These are phyloP conservation scores for Oithona nana DNA, from an alignment of 2,888 invertebrate genomes.

Conservation along the genomic window DNA sequence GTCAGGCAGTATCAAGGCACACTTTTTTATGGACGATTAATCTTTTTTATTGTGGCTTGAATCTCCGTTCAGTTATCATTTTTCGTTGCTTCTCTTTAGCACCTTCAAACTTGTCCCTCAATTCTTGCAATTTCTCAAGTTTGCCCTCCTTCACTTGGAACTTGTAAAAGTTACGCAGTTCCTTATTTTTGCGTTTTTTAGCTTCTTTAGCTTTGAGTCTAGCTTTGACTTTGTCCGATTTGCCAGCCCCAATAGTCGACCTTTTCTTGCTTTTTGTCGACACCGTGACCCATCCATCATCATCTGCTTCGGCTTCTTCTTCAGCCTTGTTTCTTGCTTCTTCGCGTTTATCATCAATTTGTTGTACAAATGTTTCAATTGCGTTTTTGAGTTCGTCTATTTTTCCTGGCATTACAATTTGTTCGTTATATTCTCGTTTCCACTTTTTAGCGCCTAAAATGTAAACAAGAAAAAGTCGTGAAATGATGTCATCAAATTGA, in stretches of 20 bases:
- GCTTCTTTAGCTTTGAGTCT: slow-evolving; percentile 4
- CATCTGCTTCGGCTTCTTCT: slow-evolving; percentile 5
- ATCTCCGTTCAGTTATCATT: slow-evolving; percentile 10
- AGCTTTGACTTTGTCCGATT: background rate
- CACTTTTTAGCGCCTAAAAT: background rate
- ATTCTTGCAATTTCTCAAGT: slow-evolving; percentile 1
- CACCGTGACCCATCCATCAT: slow-evolving; percentile 12
- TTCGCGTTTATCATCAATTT: background rate
- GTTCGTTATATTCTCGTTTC: background rate
- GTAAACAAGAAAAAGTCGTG: too few relatives aligned
- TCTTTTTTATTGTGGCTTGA: background rate
- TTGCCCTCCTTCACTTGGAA: slow-evolving; percentile 14
- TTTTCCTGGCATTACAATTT: background rate
- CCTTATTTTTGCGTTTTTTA: slow-evolving; percentile 7
- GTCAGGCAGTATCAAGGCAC: too few relatives aligned
- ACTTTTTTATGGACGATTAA: too few relatives aligned
- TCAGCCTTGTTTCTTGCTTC: background rate
- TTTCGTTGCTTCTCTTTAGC: slow-evolving; percentile 4
- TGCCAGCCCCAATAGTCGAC: background rate
- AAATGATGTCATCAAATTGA: background rate
- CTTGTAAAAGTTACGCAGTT: slow-evolving; percentile 12
- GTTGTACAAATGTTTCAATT: background rate
- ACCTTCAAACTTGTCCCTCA: slow-evolving; percentile 8
- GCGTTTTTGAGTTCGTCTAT: background rate
- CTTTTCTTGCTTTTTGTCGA: background rate